These are phyloP conservation scores for Sebastes hubbsi DNA, from an alignment of 2,797 vertebrate species.

Conservation along the genomic window DNA sequence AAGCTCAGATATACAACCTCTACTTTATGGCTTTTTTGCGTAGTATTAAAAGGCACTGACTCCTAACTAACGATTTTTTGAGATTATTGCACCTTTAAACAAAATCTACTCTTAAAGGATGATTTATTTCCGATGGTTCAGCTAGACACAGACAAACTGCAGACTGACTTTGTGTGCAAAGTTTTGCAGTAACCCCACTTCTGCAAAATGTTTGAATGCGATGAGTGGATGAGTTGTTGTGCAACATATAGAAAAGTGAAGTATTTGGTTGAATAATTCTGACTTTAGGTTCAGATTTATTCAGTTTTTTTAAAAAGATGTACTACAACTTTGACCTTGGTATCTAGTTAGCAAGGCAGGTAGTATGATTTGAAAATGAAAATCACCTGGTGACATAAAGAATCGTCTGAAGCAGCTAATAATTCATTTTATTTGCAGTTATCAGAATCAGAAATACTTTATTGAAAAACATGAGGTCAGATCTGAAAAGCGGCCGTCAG, in stretches of 20 bases:
- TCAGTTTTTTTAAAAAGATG: no score
- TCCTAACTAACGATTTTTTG: not conserved
- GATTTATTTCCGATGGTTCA: not conserved
- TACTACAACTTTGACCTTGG: not conserved
- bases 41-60: not conserved
- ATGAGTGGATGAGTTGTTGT: not conserved
- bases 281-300: not conserved
- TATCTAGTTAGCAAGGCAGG: not conserved
- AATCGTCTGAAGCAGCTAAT: not conserved
- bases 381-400: not conserved
- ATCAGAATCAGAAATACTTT: no score
- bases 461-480: not conserved
- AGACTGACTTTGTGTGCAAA: not conserved
- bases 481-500: not conserved
- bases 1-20: slow-evolving; percentile 22
- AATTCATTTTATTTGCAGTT: not conserved
- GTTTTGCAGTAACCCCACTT: not conserved
- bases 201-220: not conserved
- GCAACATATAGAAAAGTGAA: not conserved
- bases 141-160: not conserved
- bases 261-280: not conserved
- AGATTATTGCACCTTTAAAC: not conserved
- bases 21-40: slow-evolving; percentile 13
- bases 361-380: no score
- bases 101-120: not conserved